phyloP scores from a whole-genome alignment of 1,140 invertebrate genomes.

The Thalassaphorura encarpata region DNA sequence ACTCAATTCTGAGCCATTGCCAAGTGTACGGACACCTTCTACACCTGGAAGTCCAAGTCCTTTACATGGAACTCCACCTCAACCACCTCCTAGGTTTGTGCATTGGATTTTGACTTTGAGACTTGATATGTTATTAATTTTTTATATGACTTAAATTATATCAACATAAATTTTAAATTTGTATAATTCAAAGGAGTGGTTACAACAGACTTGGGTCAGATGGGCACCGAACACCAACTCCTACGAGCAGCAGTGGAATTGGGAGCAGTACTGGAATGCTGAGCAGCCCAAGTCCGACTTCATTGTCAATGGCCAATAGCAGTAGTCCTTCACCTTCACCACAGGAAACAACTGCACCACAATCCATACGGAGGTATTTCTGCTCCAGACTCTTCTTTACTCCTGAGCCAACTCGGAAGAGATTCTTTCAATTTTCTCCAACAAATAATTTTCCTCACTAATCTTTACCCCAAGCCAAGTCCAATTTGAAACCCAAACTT shows the following conservation, averaged over 20 bases:
- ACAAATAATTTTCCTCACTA: constrained; percentile 20
- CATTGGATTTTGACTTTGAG: background rate
- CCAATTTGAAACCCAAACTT: background rate
- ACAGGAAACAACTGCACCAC: constrained; percentile 22
- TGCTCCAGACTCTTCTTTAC: constrained; percentile 31
- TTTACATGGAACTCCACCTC: constrained; percentile 20
- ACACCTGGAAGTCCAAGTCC: constrained; percentile 29
- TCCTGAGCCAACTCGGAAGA: constrained; percentile 31
- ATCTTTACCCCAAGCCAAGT: background rate
- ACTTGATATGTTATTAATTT: background rate
- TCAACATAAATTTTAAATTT: background rate
- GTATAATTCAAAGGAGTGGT: constrained; percentile 2
- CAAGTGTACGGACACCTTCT: constrained; percentile 20
- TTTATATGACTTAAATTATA: background rate
- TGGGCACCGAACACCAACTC: constrained; percentile 22
- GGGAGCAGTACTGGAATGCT: constrained; percentile 20
- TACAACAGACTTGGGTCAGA: constrained; percentile 23
- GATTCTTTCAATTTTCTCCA: constrained; percentile 30
- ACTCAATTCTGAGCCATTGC: constrained; percentile 24
- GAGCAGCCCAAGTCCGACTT: constrained; percentile 21
- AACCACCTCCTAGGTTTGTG: constrained; percentile 31
- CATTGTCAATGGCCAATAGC: constrained; percentile 25
- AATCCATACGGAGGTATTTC: constrained; percentile 31
- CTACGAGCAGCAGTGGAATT: constrained; percentile 16
- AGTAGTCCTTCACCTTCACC: constrained; percentile 23